Base-by-base conservation (phyloP, 2,888 invertebrate species). In the Vanessa cardui region DNA sequence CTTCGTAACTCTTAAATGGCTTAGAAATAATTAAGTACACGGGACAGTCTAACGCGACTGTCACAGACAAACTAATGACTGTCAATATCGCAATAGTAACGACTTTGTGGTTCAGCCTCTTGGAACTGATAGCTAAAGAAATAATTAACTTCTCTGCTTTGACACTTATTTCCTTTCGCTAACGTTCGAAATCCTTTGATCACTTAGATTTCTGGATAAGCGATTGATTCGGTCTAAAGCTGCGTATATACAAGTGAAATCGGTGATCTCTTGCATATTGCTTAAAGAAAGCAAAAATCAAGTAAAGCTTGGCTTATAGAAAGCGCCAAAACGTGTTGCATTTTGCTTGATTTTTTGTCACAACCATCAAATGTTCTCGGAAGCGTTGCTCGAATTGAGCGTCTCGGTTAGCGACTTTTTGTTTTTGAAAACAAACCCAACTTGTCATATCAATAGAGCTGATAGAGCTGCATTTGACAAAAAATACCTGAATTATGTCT, bases 21-120 rank as follows among this genome's bases (percentile, higher is more conserved):
- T 78, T 73, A 83, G 88, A 89, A 89, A 86, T 88, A 85, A 87
- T 87, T 72, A 74, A 74, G 66, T 83, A 82, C 78, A 79, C 80
- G 72, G 78, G 77, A 82, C 81, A 88, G 86, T 86, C 85, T 85
- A 85, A 68, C 65, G 58, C 62, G 56, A 64, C 69, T 85, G 79
- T 80, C 78, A 74, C 79, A 85, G 87, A 87, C 87, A 87, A 87
- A 85, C 84, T 85, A 88, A 89, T 87, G 85, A 84, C 82, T 77
- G 83, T 80, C 85, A 81, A 77, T 78, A 78, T 75, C 76, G 75
- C 80, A 77, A 74, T 80, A 79, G 83, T 88, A 89, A 90, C 86
- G 90, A 86, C 83, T 80, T 80, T 78, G 76, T 73, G 77, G 81
- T 62, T 75, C 84, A 86, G 69, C 84, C 85, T 79, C 74, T 77